These are phyloP conservation scores for Gorsachius goisagi DNA, from an alignment of 2,113 vertebrate genomes.

Conservation along the genomic window DNA sequence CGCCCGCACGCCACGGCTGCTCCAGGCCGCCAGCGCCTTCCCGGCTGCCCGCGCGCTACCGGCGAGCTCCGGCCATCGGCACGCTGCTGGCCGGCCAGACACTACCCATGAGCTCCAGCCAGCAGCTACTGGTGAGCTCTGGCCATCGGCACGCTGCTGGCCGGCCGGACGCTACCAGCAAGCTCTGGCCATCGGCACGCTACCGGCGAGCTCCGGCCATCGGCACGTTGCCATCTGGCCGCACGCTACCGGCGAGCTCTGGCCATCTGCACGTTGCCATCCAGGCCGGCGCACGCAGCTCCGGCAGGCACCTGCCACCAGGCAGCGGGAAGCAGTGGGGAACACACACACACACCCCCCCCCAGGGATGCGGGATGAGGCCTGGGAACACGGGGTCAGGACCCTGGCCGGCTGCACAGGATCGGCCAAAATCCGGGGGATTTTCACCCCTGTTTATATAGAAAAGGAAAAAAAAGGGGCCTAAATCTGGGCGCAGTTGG, in stretches of 20 bases:
- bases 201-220: not conserved
- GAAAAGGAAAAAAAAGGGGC: not conserved
- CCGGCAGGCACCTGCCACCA: not conserved
- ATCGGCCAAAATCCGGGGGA: accelerated
- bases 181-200: not conserved
- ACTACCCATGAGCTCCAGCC: too few relatives aligned
- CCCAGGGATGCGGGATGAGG: accelerated
- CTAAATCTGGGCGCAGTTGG: accelerated
- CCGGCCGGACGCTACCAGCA: not conserved
- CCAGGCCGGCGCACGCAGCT: not conserved
- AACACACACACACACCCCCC: too few relatives aligned
- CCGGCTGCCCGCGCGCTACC: not conserved
- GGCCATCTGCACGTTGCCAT: not conserved
- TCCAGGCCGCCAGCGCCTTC: not conserved
- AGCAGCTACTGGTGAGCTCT: not conserved
- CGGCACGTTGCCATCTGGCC: not conserved
- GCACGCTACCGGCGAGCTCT: not conserved
- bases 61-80: not conserved
- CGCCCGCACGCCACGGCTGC: not conserved
- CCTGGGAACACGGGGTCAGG: not conserved
- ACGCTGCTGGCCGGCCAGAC: accelerated
- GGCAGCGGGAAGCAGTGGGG: not conserved
- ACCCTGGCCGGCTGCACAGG: accelerated
- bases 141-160: not conserved
- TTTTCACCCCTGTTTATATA: not conserved